Evolutionary conservation across 2,797 vertebrate species (phyloP).

Genomic region (Diplodus puntazzo): DNA sequence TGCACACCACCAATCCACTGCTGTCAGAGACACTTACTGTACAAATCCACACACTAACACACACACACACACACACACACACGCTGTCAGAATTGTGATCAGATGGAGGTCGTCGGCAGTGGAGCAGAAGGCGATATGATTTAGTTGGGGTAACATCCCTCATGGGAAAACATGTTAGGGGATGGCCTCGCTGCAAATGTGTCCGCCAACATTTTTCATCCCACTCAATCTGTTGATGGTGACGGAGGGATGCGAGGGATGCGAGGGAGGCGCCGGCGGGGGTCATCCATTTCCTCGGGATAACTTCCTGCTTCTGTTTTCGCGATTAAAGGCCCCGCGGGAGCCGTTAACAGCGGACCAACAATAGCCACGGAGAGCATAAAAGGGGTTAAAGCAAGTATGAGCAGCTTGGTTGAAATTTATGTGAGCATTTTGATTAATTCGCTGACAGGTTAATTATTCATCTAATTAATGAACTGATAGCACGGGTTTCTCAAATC

Average conservation of each 20-base stretch:
- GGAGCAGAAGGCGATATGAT: conserved; percentile 32
- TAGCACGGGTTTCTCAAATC: conserved; percentile 45
- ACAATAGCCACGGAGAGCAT: neutral
- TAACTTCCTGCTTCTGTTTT: conserved; percentile 32
- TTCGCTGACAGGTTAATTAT: conserved; percentile 76
- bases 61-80: conserved; percentile 17
- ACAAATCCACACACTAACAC: conserved; percentile 9
- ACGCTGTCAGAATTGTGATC: neutral
- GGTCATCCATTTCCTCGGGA: conserved; percentile 22
- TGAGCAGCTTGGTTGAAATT: conserved; percentile 48
- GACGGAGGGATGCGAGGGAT: conserved; percentile 19
- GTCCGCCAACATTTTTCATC: conserved; percentile 27
- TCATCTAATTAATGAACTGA: conserved; percentile 77
- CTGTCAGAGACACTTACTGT: conserved; percentile 14
- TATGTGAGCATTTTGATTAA: conserved; percentile 73
- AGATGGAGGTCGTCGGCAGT: conserved; percentile 27
- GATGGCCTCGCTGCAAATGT: conserved; percentile 29
- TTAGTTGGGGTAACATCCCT: conserved; percentile 27
- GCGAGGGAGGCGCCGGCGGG: conserved; percentile 4
- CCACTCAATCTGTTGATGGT: conserved; percentile 27
- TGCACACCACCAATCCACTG: neutral
- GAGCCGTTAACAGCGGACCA: conserved; percentile 4
- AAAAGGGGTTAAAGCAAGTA: conserved; percentile 51
- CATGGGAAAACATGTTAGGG: conserved; percentile 27
- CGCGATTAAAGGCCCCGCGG: conserved; percentile 7